A percentile compares a stretch with the other conserved stretches of the same genome.
These are phyloP conservation scores for Whitmania pigra DNA, from an alignment of 1,140 invertebrate genomes.

Conservation along the genomic window DNA sequence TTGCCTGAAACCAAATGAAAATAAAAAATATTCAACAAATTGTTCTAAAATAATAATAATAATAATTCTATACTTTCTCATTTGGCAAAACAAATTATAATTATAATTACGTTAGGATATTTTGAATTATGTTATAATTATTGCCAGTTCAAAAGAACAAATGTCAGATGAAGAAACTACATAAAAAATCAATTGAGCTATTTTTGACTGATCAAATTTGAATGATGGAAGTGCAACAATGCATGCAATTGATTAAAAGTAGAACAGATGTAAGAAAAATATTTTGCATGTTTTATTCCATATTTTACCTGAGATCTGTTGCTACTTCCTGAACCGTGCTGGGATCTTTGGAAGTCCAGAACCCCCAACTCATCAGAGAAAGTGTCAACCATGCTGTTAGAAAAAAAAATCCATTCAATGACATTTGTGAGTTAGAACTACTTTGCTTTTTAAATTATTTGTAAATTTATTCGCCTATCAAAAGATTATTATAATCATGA, in stretches of 20 bases:
- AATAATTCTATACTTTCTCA: neutral
- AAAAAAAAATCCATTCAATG: neutral
- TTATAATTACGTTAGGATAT: too few species aligned
- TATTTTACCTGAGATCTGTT: slow-evolving; percentile 41
- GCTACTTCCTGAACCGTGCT: slow-evolving; percentile 60
- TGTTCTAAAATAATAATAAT: too few species aligned
- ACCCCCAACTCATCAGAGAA: slow-evolving; percentile 57
- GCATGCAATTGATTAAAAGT: neutral
- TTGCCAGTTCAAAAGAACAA: too few species aligned
- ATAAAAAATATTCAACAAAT: neutral
- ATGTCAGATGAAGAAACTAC: too few species aligned
- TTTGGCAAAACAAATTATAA: neutral
- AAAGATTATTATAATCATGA: too few species aligned
- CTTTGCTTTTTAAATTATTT: too few species aligned
- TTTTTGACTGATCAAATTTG: too few species aligned
- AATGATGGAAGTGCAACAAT: neutral
- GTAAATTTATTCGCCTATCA: too few species aligned
- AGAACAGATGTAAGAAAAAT: neutral
- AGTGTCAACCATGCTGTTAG: slow-evolving; percentile 59
- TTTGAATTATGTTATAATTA: too few species aligned
- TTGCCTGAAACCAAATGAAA: slow-evolving; percentile 49
- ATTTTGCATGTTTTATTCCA: slow-evolving; percentile 20
- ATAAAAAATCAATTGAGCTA: too few species aligned
- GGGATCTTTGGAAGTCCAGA: slow-evolving; percentile 56
- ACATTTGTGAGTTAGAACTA: neutral